A percentile compares a stretch with the other conserved stretches of the same genome.
phyloP scores from a whole-genome alignment of 92 coral and sea anemone genomes.

The Zoanthus solanderi region DNA sequence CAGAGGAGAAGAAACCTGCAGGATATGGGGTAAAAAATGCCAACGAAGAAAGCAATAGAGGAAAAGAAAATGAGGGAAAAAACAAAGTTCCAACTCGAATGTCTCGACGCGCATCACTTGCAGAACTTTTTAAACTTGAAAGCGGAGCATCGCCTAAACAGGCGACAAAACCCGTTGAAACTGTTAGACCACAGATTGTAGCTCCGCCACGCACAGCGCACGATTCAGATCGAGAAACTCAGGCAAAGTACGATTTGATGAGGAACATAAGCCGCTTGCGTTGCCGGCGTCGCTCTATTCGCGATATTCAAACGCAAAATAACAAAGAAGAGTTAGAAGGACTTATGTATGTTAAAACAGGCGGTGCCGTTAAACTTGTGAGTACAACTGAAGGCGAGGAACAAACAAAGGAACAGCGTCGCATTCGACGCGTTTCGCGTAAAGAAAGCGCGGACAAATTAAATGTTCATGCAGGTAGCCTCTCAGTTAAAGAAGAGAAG shows the following conservation, averaged over 20 bases:
- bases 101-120: constrained; percentile 87
- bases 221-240: constrained; percentile 42
- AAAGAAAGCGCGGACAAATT: constrained; percentile 81
- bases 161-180: constrained; percentile 65
- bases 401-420: constrained; percentile 79
- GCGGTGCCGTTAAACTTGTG: constrained; percentile 85
- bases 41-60: constrained; percentile 38
- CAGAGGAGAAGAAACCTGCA: constrained; percentile 75
- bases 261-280: constrained; percentile 79
- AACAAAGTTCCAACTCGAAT: constrained; percentile 69
- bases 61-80: constrained; percentile 54
- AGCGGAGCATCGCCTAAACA: constrained; percentile 57
- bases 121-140: constrained; percentile 88
- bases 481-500: constrained; percentile 49
- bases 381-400: constrained; percentile 89
- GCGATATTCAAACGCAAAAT: constrained; percentile 77
- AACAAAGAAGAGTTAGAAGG: constrained; percentile 88
- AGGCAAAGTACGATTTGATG: constrained; percentile 43
- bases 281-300: constrained; percentile 82
- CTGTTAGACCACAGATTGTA: constrained; percentile 53
- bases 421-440: constrained; percentile 79
- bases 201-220: constrained; percentile 33
- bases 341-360: constrained; percentile 89
- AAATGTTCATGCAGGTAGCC: constrained; percentile 44
- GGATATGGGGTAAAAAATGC: constrained; percentile 54